Conservation (phyloP, 2,113 vertebrate species). For the Gasterosteus aculeatus region DNA sequence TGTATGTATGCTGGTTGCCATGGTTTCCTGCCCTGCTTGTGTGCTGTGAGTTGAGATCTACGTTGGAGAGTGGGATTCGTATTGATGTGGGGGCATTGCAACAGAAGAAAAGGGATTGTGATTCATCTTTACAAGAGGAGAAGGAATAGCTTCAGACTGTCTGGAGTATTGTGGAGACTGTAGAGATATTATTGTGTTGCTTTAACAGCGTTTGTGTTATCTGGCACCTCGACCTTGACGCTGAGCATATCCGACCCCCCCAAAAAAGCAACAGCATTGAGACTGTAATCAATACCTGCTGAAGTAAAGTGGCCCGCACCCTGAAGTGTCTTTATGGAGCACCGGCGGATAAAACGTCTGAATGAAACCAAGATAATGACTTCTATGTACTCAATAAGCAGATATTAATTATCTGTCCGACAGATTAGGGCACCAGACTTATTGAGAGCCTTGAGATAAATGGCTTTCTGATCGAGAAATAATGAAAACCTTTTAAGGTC, state of each 20-base stretch:
- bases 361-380: slow-evolving; percentile 76
- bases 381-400: slow-evolving; percentile 80
- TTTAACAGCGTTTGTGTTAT: slow-evolving; percentile 15
- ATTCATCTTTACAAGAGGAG: slow-evolving; percentile 3
- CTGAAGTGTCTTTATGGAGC: slow-evolving; percentile 42
- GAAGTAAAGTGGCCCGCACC: slow-evolving; percentile 53
- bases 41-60: slow-evolving; percentile 41
- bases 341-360: slow-evolving; percentile 72
- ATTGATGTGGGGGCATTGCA: slow-evolving; percentile 35
- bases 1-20: slow-evolving; percentile 61
- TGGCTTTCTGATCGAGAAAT: slow-evolving; percentile 73
- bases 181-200: not conserved
- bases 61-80: slow-evolving; percentile 46
- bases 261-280: slow-evolving; percentile 11
- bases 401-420: slow-evolving; percentile 79
- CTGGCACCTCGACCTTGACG: slow-evolving; percentile 12
- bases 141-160: not conserved
- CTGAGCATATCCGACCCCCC: slow-evolving; percentile 9
- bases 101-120: slow-evolving; percentile 33
- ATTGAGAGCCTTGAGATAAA: slow-evolving; percentile 71
- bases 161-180: slow-evolving; percentile 3
- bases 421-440: slow-evolving; percentile 70
- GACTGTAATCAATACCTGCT: slow-evolving; percentile 58
- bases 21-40: slow-evolving; percentile 54
- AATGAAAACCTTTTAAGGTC: slow-evolving; percentile 75